Percentiles rank a stretch among this genome's conserved stretches.
Evolutionary conservation across 2,113 vertebrate species (phyloP).

Genomic region (Odontesthes bonariensis): DNA sequence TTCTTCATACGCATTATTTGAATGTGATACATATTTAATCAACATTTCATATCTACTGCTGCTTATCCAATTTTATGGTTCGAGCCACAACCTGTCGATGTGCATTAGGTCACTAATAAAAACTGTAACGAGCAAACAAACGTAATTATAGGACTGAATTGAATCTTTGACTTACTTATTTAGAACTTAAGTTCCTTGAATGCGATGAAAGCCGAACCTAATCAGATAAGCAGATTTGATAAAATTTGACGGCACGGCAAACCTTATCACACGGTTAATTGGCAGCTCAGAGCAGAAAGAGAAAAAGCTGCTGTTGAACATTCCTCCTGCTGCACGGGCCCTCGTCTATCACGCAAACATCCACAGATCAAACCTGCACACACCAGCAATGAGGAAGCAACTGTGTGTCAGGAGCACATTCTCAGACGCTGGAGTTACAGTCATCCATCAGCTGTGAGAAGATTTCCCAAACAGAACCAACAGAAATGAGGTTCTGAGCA

Average conservation of each 20-base stretch:
- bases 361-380: conserved; percentile 28
- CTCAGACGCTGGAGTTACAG: conserved; percentile 37
- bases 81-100: conserved; percentile 2
- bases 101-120: conserved; percentile 31
- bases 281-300: neutral
- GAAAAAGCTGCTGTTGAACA: conserved; percentile 3
- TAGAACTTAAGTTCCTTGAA: conserved; percentile 13
- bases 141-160: conserved; percentile 25
- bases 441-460: conserved; percentile 35
- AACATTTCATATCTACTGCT: conserved; percentile 9
- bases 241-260: neutral
- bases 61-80: conserved; percentile 19
- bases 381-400: conserved; percentile 39
- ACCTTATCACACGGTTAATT: neutral
- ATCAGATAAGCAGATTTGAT: conserved; percentile 24
- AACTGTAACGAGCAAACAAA: conserved; percentile 30
- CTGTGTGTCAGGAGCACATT: conserved; percentile 45
- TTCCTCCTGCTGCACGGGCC: conserved; percentile 20
- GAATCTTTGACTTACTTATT: conserved; percentile 26
- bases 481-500: neutral
- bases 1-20: neutral
- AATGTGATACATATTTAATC: conserved; percentile 23
- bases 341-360: conserved; percentile 26
- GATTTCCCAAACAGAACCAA: conserved; percentile 9
- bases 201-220: conserved; percentile 14